A percentile compares a stretch with the other conserved stretches of the same genome.
These are phyloP conservation scores for Macrochelys suwanniensis DNA, from an alignment of 2,797 vertebrate species.

Conservation along the genomic window DNA sequence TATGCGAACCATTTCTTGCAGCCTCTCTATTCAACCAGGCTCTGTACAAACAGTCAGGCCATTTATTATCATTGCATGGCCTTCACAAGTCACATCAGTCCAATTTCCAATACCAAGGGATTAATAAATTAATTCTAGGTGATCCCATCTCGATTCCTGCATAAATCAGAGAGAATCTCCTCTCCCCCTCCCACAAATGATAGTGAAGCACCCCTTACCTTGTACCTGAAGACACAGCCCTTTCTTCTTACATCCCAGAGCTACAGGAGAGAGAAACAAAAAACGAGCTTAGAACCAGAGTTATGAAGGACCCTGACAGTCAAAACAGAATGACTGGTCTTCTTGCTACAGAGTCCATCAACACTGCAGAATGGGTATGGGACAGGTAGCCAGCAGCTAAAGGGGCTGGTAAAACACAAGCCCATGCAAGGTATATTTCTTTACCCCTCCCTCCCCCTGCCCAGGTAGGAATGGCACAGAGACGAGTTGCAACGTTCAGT, in stretches of 20 bases:
- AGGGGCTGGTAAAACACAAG: not conserved
- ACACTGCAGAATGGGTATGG: not conserved
- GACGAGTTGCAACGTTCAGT: not conserved
- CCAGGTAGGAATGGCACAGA: not conserved
- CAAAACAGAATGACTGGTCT: not conserved
- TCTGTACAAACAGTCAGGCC: not conserved
- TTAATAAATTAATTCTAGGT: not conserved
- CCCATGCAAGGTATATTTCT: not conserved
- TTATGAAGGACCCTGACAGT: not conserved
- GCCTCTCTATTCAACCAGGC: not conserved
- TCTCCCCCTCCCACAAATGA: not conserved
- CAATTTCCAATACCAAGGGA: not conserved
- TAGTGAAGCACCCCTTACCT: conserved; percentile 82
- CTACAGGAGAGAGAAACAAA: conserved; percentile 77
- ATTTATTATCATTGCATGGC: not conserved
- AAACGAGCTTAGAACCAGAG: not conserved
- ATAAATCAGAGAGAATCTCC: not conserved
- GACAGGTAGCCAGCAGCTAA: not conserved
- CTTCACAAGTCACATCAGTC: rapidly evolving
- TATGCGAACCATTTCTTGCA: not conserved
- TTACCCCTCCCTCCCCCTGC: not conserved
- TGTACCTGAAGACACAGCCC: conserved; percentile 94
- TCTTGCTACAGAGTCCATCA: not conserved
- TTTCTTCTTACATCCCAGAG: conserved; percentile 97
- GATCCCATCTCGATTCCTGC: not conserved